phyloP scores from a whole-genome alignment of 2,113 vertebrate species.

The Corydoras maculifer region DNA sequence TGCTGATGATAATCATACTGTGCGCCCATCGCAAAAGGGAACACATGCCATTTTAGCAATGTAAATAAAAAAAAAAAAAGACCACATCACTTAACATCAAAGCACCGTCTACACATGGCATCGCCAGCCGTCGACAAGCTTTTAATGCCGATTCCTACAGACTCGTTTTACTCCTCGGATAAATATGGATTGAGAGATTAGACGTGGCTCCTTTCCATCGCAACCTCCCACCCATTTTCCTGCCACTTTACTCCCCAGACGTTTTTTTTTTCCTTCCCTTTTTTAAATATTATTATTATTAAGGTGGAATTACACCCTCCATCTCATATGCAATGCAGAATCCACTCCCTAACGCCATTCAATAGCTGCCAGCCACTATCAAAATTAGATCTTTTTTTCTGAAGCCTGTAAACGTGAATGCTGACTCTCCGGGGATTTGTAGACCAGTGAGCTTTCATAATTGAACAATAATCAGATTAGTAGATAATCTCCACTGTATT shows the following conservation, averaged over 20 bases:
- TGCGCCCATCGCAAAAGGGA: background rate
- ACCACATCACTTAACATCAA: conserved; percentile 51
- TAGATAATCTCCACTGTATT: conserved; percentile 57
- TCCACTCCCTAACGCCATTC: conserved; percentile 43
- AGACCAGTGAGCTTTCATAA: conserved; percentile 47
- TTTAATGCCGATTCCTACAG: conserved; percentile 69
- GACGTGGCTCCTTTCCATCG: conserved; percentile 49
- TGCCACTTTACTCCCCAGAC: conserved; percentile 41
- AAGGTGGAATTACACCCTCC: conserved; percentile 47
- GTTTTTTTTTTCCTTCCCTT: conserved; percentile 36
- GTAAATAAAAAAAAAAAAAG: conserved; percentile 25
- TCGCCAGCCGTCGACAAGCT: conserved; percentile 70
- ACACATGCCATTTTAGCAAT: conserved; percentile 22
- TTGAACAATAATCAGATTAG: conserved; percentile 61
- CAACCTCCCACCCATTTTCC: conserved; percentile 29
- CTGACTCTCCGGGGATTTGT: conserved; percentile 44
- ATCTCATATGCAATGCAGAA: conserved; percentile 46
- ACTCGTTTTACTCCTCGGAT: conserved; percentile 64
- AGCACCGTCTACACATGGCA: conserved; percentile 54
- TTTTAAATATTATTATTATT: conserved; percentile 27
- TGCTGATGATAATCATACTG: background rate
- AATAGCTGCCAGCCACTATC: conserved; percentile 43
- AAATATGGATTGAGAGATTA: conserved; percentile 70
- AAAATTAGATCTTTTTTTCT: conserved; percentile 36
- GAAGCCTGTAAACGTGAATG: conserved; percentile 40